Evolutionary conservation across 2,888 invertebrate genomes (phyloP).

Genomic region (Acanthopleura granulata): DNA sequence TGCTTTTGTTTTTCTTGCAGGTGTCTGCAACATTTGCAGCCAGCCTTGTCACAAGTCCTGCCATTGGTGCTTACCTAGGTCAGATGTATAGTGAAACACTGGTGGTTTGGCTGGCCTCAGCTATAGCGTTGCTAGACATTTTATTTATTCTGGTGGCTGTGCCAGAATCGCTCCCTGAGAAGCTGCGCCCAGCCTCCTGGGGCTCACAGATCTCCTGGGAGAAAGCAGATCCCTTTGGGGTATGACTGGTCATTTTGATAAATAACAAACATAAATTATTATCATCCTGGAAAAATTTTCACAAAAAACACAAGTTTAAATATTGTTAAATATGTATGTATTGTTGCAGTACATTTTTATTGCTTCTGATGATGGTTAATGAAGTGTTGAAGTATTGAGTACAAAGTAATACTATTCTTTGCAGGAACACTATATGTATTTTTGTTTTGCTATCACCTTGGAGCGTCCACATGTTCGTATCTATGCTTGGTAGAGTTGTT

Average conservation of each 20-base stretch:
- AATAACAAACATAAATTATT: not conserved
- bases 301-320: not conserved
- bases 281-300: not conserved
- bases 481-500: too few species aligned
- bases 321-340: too few species aligned
- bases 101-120: conserved; percentile 95
- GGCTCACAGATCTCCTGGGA: conserved; percentile 81
- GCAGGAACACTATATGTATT: too few species aligned
- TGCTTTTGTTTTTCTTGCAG: conserved; percentile 42
- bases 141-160: conserved; percentile 98
- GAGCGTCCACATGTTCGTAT: too few species aligned
- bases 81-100: conserved; percentile 84
- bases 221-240: conserved; percentile 95
- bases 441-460: too few species aligned
- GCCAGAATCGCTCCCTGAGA: conserved; percentile 97
- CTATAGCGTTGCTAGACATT: conserved; percentile 93
- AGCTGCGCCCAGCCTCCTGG: conserved; percentile 78
- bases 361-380: too few species aligned
- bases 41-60: conserved; percentile 98
- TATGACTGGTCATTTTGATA: conserved; percentile 66
- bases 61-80: conserved; percentile 82
- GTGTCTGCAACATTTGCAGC: conserved; percentile 99
- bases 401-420: too few species aligned
- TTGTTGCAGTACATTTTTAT: too few species aligned
- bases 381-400: too few species aligned